Evolutionary conservation across 2,113 vertebrate genomes (phyloP), one percentile per base, ranked within the genome.

Genomic region (Ellobius talpinus): DNA sequence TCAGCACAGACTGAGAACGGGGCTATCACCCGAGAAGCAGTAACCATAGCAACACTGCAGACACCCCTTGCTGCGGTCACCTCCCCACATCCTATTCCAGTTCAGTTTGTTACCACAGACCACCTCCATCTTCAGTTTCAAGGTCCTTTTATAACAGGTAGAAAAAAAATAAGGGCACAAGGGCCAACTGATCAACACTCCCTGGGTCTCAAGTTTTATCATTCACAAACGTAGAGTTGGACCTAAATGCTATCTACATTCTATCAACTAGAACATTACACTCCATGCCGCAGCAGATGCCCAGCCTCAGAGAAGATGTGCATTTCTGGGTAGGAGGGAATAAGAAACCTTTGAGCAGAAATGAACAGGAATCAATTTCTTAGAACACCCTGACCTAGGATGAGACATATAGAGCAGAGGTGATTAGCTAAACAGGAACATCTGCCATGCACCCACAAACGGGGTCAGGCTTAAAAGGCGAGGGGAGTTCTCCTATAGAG

Each of bases 371-470:
- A 29, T 88, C n/a, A 58, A 36, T 89, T 96, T 97, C 85, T 88
- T 55, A 92, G 55, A 93, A 85, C 70, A 88, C 63, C 36, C 42
- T 94, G 91, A 90, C 88, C 85, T 88, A 79, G 87, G n/a, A 93
- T 42, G 72, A 95, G 86, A 81, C 50, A 87, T 36, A 63, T 1
- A 68, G 36, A 86, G 50, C 58, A 84, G 55, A 33, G 92, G 85
- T 31, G 21, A 79, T 24, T n/a, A 47, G 42, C 78, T 91, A 31
- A 91, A 70, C 52, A 91, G 47, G 58, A 87, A 93, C 91, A 93
- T 73, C n/a, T 79, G 16, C 33, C 55, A 33, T 50, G 65, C n/a
- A 66, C 14, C 19, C 17, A 74, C 16, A 65, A 76, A 86, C 70
- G 23, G 12, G 31, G 86, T 92, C n/a, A 50, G 55, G 42, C 11